Evolutionary conservation across 2,113 vertebrate species (phyloP).

Genomic region (Psittacara wagleri): DNA sequence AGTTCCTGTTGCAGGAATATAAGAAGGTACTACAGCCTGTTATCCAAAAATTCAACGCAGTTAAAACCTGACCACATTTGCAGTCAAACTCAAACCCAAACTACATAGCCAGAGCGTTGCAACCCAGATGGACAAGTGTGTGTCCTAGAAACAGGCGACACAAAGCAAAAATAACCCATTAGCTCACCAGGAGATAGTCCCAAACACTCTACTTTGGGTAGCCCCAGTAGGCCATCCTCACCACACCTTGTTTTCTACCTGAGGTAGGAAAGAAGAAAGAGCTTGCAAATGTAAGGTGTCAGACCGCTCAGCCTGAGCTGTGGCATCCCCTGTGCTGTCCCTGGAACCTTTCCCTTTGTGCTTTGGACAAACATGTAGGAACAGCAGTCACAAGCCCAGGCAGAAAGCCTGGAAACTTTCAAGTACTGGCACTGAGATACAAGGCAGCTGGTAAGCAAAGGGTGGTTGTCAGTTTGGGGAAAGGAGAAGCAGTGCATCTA

Average conservation of each 20-base stretch:
- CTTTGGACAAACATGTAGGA: neutral
- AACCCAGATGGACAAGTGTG: fast-evolving
- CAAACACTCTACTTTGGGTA: neutral
- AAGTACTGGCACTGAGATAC: neutral
- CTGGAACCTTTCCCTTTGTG: neutral
- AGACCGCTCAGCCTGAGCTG: neutral
- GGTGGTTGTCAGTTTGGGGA: too few relatives aligned
- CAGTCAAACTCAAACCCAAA: neutral
- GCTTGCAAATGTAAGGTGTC: neutral
- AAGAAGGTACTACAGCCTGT: neutral
- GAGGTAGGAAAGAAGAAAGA: neutral
- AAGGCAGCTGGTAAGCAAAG: neutral
- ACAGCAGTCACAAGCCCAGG: neutral
- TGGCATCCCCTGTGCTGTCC: neutral
- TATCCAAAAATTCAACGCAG: neutral
- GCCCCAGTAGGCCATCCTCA: neutral
- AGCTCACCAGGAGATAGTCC: neutral
- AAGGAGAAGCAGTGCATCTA: neutral
- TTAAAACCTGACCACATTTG: neutral
- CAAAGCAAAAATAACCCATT: neutral
- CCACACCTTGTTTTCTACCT: neutral
- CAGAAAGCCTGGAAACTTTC: neutral
- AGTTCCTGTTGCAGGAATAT: neutral
- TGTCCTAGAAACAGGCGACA: neutral
- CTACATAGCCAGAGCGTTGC: neutral